These are phyloP conservation scores for sheep (Ovis aries) DNA, from an alignment of 2,113 vertebrate genomes.

Conservation along the genomic window ARS-UI_Ramb_v3.0 NC_056058.1:25508001-25508500, in stretches of 20 bases:
- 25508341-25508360: constrained; percentile 56
- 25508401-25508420: constrained; percentile 60
- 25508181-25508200: neutral
- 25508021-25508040: neutral
- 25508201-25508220: neutral
- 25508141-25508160: constrained; percentile 29
- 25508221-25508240: constrained; percentile 58
- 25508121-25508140: constrained; percentile 53
- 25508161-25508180: neutral
- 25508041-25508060: neutral
- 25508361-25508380: constrained; percentile 40
- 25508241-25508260: constrained; percentile 70
- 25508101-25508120: constrained; percentile 59
- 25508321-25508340: constrained; percentile 47
- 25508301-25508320: constrained; percentile 62
- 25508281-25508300: constrained; percentile 64
- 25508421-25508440: constrained; percentile 17
- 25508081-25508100: constrained; percentile 64
- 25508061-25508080: constrained; percentile 46
- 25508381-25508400: constrained; percentile 36
- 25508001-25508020: neutral
- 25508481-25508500: constrained; percentile 54
- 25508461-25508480: constrained; percentile 32
- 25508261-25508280: constrained; percentile 63
- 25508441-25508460: constrained; percentile 29